Base-by-base conservation (phyloP, 2,797 vertebrate species). In the Acanthurus leucopareius region DNA sequence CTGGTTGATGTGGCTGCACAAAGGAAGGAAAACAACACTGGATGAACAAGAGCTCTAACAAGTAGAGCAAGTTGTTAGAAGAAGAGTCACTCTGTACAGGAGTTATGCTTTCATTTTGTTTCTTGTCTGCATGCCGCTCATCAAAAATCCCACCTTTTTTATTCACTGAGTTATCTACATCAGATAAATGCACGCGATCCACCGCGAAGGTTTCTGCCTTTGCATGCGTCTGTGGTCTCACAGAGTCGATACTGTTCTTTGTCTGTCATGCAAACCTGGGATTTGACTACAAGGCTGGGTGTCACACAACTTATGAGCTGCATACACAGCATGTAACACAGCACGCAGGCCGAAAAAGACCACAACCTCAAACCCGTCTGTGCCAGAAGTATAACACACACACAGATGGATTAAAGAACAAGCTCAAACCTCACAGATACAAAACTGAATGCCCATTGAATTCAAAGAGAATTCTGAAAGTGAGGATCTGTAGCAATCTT, bases 1-100 rank as follows among this genome's bases (percentile, higher is more conserved):
- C 96, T 99, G 98, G 93, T 98, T 99, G 87, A 99, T 98, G 74
- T 99, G 98, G 89, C 98, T 99, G 92, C 63, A 77, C 42, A 49
- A 11, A 17, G 28, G 14, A 73, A 32, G 28, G 20, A 88, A 62
- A 22, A 80, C 25, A 88, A 82, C 56, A 80, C 42, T 3, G 57
- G 60, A 77, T 28, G 2, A 61, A 44, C 11, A 53, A 64, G 10
- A 66, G 45, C 0, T 48, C 5, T 1, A 48, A 68, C 66, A 0
- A 32, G 25, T 0, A 67, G 25, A 58, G 20, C 45, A 25, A 47
- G 57, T 15, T 25, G 20, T 75, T n/a, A 17, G 13, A 49, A 13
- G 22, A 68, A 60, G 28, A 32, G 3, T 32, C 5, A 32, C 28
- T 32, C 28, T 32, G 35, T n/a, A 56, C 7, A 5, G n/a, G 32